Base-by-base conservation (phyloP, 2,113 vertebrate genomes). In the Phaethornis superciliosus region DNA sequence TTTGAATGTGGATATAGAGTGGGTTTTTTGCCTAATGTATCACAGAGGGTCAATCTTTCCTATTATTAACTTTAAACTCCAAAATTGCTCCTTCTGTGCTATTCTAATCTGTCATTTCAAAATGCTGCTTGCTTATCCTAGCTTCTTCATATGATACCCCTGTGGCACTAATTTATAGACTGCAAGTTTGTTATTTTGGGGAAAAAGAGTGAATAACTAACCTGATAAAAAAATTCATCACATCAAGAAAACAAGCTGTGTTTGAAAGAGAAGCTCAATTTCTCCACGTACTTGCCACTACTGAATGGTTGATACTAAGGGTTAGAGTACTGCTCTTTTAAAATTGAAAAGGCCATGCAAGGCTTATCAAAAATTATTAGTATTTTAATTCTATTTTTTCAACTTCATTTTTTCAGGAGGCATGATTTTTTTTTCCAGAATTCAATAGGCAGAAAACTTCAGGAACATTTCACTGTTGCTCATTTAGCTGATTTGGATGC, bases 1-100 rank as follows among this genome's bases (percentile, higher is more conserved):
- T 90, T 96, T 96, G 89, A 93, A 93, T 89, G 76, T 93, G 91
- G 88, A 96, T 95, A 83, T 77, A 87, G 74, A 96, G 93, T 72
- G 88, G 24, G 55, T 47, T 97, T 95, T 96, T 95, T 96, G 83
- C 76, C 74, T 91, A 91, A 68, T 89, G 75, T 90, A 88, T 91
- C 92, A 93, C 71, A 84, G 80, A 80, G 74, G 37, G 86, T 62
- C 87, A 95, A 95, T 95, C 85, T 87, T 94, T 95, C 69, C 51
- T 93, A 76, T 95, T 95, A 94, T 95, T 96, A 90, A 85, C 59
- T 47, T 75, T 72, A 95, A 93, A 93, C 68, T 91, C 70, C 88
- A 89, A 97, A 96, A 86, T 91, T 75, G 77, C 64, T 87, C 54
- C 90, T 83, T 86, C 82, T 94, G 51, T 96, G 83, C 81, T 55